Evolutionary conservation across 1,140 invertebrate genomes (phyloP), one percentile per base, ranked within the genome.

Genomic region (Cyclargus thomasi): DNA sequence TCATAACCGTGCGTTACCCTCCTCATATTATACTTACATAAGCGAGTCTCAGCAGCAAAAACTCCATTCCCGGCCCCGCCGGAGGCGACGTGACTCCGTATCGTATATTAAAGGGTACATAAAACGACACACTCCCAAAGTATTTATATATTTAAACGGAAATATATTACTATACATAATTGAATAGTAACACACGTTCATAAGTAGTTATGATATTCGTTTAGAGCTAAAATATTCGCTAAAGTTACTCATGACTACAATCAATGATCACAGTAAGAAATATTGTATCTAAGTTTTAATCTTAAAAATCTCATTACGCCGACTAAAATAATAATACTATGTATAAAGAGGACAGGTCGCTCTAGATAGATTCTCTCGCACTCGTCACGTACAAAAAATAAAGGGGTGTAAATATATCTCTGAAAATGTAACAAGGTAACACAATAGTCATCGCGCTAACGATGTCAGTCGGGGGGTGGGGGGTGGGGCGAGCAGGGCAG

Each of bases 331-430:
- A 77, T 78, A 68, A 79, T 76, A 80, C 74, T 72, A 67, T 63
- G 53, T 69, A 69, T 77, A 77, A 78, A 79, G 79, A 82, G 76
- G 55, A 59, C 18, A 35, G 53, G 20, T 57, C 55, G 29, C 78
- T 85, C 81, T 88, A 88, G 77, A 83, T 77, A 86, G 75, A 77
- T 87, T 85, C 78, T 82, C 70, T 63, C 82, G 84, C 83, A 88
- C 84, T 83, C 64, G 85, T 82, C 77, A 83, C 80, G 79, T 90
- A 90, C 88, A 90, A 90, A 90, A 88, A 87, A 87, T 86, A 86
- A 88, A 83, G 74, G 81, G 85, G 81, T 90, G 82, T 90, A 90
- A 90, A 90, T 90, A 90, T 90, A 88, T 90, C 87, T 90, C 87
- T 90, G 87, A 88, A 90, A 90, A 88, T 90, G 85, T 90, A 90